Base-by-base conservation (phyloP, 2,797 vertebrate species). In the Prunella strophiata region DNA sequence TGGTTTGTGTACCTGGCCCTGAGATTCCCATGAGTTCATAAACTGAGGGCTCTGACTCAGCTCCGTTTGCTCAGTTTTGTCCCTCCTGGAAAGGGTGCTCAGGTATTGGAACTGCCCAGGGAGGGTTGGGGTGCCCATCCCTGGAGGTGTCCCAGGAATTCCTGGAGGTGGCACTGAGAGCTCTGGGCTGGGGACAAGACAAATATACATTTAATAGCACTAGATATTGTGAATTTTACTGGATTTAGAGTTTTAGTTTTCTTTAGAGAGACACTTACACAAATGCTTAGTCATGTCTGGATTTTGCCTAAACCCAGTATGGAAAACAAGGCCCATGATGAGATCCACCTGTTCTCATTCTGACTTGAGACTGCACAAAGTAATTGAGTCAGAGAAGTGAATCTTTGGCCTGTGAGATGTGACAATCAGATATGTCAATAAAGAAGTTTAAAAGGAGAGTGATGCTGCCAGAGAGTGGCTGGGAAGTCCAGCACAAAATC, bases 81-180 rank as follows among this genome's bases (percentile, higher is more conserved):
- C 20, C 36, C 21, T 16, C 30, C 13, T 30, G 50, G 23, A 17
- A 38, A 62, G 40, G 79, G 4, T 0, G n/a, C 0, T 2, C 58
- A 72, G 79, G 68, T n/a, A 9, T 22, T 38, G 79, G 66, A 61
- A 27, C 38, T 52, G 79, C 78, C 63, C 45, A 26, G 78, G 34
- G 6, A 19, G 42, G 5, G 2, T n/a, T 57, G 59, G 20, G 17
- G n/a, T 17, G 3, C 70, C 61, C 51, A 17, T 2, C 16, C 68
- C 81, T 34, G 68, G 2, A 43, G 25, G 32, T 18, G 59, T 5
- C 75, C 75, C 1, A 12, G 61, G 32, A 25, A 36, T 2, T 13
- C 0, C 16, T 45, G 59, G 19, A 23, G 1, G 15, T 29, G 59
- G 2, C 59, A 65, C 29, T 55, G 9, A 30, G 42, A 0, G 42